phyloP scores from a whole-genome alignment of 2,113 vertebrate genomes.

The Phyllostomus hastatus region DNA sequence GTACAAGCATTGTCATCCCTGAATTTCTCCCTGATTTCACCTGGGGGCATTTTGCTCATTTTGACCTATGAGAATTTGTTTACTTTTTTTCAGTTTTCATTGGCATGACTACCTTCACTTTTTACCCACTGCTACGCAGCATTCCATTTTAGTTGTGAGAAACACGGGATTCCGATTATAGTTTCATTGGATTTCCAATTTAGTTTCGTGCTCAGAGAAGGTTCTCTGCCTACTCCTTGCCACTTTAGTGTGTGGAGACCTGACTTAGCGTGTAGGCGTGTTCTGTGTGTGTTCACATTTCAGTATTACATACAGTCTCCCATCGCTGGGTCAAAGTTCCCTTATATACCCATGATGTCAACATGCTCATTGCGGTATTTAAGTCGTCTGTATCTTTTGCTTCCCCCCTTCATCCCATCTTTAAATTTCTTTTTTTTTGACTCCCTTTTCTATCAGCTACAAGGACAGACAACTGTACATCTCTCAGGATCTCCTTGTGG shows the following conservation, averaged over 20 bases:
- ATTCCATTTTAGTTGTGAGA: not conserved
- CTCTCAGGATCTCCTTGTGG: too few species aligned
- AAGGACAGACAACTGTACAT: not conserved
- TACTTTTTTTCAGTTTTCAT: not conserved
- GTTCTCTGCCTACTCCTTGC: not conserved
- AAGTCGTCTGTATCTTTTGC: not conserved
- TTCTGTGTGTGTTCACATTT: not conserved
- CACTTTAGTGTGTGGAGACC: not conserved
- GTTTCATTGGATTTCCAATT: not conserved
- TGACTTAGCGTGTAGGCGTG: rapidly evolving
- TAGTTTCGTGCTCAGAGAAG: not conserved
- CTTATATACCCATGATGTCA: too few species aligned
- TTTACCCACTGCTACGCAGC: not conserved
- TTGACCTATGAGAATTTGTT: not conserved
- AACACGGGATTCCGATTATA: not conserved
- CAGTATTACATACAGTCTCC: not conserved
- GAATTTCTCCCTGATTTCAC: not conserved
- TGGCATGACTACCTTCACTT: not conserved
- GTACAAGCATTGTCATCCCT: not conserved
- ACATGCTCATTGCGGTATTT: not conserved
- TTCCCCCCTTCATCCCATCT: not conserved
- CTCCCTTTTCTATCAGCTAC: not conserved
- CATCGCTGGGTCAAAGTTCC: not conserved
- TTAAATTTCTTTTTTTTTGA: too few species aligned
- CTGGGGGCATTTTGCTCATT: not conserved